Evolutionary conservation across 2,888 invertebrate species (phyloP).

Genomic region (Leucophenga montana): DNA sequence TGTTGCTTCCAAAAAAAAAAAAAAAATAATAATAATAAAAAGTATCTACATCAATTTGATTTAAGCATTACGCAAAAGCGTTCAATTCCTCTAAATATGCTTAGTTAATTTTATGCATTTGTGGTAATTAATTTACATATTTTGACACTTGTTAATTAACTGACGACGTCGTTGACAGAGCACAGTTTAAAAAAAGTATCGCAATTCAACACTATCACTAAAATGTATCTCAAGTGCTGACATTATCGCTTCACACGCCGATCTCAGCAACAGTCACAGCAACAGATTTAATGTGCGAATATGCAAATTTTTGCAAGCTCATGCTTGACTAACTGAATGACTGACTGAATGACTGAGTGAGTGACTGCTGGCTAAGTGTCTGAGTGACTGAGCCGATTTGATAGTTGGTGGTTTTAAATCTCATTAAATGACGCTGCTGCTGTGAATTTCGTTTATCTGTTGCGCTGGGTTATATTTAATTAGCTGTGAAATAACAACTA

Average conservation of each 20-base stretch:
- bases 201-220: constrained; percentile 9
- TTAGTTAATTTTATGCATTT: neutral
- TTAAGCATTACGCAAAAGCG: neutral
- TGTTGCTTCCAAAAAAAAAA: too few species aligned
- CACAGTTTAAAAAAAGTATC: constrained; percentile 2
- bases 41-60: neutral
- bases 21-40: too few species aligned
- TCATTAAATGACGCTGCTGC: neutral
- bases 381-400: too few species aligned
- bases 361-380: constrained; percentile 32
- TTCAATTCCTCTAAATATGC: neutral
- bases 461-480: too few species aligned
- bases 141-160: constrained; percentile 68
- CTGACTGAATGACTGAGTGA: constrained; percentile 4
- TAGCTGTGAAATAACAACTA: too few species aligned
- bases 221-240: constrained; percentile 29
- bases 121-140: constrained; percentile 63
- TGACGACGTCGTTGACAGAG: constrained; percentile 5
- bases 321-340: constrained; percentile 19
- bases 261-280: constrained; percentile 51
- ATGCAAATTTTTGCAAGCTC: constrained; percentile 23
- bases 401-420: too few species aligned
- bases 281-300: constrained; percentile 53
- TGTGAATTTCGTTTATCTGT: constrained; percentile 32
- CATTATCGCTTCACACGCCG: constrained; percentile 18